phyloP scores from a whole-genome alignment of 2,888 invertebrate genomes.

The Suillia variegata region DNA sequence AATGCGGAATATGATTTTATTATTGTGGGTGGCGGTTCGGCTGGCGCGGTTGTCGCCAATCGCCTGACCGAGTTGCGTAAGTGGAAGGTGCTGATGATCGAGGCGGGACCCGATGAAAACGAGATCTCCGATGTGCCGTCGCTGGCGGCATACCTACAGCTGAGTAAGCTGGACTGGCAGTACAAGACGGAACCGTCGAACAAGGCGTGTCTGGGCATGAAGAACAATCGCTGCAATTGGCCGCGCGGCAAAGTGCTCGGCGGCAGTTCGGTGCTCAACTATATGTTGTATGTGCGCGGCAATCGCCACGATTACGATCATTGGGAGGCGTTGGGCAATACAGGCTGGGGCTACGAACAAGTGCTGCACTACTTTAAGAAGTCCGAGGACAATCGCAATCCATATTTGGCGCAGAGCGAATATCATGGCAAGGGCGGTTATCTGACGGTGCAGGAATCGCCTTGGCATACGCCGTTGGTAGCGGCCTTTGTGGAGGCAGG shows the following conservation, averaged over 20 bases:
- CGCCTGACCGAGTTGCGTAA: slow-evolving; percentile 76
- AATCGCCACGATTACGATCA: slow-evolving; percentile 83
- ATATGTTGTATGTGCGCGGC: slow-evolving; percentile 90
- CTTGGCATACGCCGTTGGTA: slow-evolving; percentile 82
- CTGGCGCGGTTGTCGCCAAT: slow-evolving; percentile 86
- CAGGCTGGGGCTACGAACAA: slow-evolving; percentile 86
- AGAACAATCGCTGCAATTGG: slow-evolving; percentile 83
- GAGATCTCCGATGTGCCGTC: slow-evolving; percentile 88
- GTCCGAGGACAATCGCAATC: slow-evolving; percentile 87
- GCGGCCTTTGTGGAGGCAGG: slow-evolving; percentile 84
- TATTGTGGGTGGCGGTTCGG: slow-evolving; percentile 85
- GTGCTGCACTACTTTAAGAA: slow-evolving; percentile 88
- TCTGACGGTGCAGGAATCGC: slow-evolving; percentile 80
- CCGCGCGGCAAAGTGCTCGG: slow-evolving; percentile 89
- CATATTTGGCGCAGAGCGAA: slow-evolving; percentile 69
- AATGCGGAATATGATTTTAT: slow-evolving; percentile 82
- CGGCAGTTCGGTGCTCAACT: slow-evolving; percentile 84
- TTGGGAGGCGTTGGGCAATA: slow-evolving; percentile 86
- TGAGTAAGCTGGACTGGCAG: slow-evolving; percentile 86
- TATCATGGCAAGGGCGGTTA: slow-evolving; percentile 78
- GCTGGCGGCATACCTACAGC: slow-evolving; percentile 82
- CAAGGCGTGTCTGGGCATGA: slow-evolving; percentile 82
- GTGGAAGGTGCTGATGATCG: slow-evolving; percentile 80
- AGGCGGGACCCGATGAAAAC: slow-evolving; percentile 87
- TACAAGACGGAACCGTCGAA: slow-evolving; percentile 86